phyloP scores from a whole-genome alignment of 2,888 invertebrate species.

The Diadromus collaris region DNA sequence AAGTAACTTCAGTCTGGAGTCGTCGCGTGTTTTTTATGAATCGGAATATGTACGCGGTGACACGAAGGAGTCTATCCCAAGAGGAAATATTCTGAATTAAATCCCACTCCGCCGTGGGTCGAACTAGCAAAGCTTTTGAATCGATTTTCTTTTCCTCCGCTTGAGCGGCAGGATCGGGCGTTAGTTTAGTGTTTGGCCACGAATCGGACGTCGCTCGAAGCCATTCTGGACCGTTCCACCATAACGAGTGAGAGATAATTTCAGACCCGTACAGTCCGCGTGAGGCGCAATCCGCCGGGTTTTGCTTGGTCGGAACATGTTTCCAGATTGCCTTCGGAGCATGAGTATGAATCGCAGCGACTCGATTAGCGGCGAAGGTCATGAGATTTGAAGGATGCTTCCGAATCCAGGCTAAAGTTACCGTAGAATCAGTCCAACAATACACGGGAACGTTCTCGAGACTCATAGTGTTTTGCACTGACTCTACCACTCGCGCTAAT shows the following conservation, averaged over 20 bases:
- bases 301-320: conserved; percentile 60
- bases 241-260: conserved; percentile 47
- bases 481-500: conserved; percentile 31
- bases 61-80: conserved; percentile 21
- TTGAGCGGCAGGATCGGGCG: background rate
- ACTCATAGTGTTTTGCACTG: conserved; percentile 19
- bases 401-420: conserved; percentile 57
- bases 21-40: conserved; percentile 1
- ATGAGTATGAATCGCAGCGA: conserved; percentile 33
- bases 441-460: background rate
- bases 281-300: conserved; percentile 65
- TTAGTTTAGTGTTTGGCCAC: background rate
- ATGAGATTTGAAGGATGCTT: conserved; percentile 38
- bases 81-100: conserved; percentile 4
- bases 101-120: background rate
- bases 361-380: conserved; percentile 49
- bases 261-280: conserved; percentile 55
- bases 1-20: background rate
- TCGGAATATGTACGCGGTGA: conserved; percentile 12
- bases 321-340: conserved; percentile 49
- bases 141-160: background rate
- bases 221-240: conserved; percentile 63
- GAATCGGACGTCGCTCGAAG: background rate
- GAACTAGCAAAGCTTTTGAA: background rate
- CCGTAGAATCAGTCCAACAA: conserved; percentile 58